These are phyloP conservation scores for Aurelia sp. DNA, from an alignment of 30 jellyfish, hydroid and myxozoan genomes.

Conservation along the genomic window DNA sequence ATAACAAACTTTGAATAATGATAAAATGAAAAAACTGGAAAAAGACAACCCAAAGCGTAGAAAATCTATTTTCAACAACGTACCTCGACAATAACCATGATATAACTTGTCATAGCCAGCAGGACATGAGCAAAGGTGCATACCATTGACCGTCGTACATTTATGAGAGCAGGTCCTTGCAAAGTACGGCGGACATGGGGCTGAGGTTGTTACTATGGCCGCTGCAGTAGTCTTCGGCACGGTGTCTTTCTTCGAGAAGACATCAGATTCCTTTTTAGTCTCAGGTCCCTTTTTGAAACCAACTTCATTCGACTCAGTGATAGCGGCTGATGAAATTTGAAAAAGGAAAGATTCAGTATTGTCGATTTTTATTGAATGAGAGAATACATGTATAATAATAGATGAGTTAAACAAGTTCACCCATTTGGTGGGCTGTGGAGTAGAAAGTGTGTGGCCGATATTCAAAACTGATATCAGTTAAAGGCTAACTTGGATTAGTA, in stretches of 20 bases:
- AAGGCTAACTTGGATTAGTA: too few species aligned
- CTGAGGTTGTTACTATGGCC: slow-evolving; percentile 19
- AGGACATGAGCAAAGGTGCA: slow-evolving; percentile 77
- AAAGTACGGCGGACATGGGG: slow-evolving; percentile 59
- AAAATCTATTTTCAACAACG: too few species aligned
- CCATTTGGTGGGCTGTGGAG: too few species aligned
- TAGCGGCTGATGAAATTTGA: neutral
- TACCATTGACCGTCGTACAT: slow-evolving; percentile 45
- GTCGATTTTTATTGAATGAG: too few species aligned
- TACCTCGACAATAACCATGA: slow-evolving; percentile 84
- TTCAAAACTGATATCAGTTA: too few species aligned
- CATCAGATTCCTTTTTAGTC: slow-evolving; percentile 38
- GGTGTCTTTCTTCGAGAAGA: slow-evolving; percentile 9
- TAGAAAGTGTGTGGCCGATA: too few species aligned
- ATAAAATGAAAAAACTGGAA: too few species aligned
- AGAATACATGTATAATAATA: too few species aligned
- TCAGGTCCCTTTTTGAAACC: slow-evolving; percentile 39
- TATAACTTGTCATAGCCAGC: slow-evolving; percentile 63
- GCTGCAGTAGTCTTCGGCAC: slow-evolving; percentile 9
- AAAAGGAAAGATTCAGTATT: too few species aligned
- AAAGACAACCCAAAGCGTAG: too few species aligned
- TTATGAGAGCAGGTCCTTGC: slow-evolving; percentile 62
- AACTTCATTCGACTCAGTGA: slow-evolving; percentile 29
- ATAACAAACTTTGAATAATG: too few species aligned
- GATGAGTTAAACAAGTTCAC: too few species aligned